phyloP scores from a whole-genome alignment of 2,797 vertebrate genomes.

The Crax fasciolata region DNA sequence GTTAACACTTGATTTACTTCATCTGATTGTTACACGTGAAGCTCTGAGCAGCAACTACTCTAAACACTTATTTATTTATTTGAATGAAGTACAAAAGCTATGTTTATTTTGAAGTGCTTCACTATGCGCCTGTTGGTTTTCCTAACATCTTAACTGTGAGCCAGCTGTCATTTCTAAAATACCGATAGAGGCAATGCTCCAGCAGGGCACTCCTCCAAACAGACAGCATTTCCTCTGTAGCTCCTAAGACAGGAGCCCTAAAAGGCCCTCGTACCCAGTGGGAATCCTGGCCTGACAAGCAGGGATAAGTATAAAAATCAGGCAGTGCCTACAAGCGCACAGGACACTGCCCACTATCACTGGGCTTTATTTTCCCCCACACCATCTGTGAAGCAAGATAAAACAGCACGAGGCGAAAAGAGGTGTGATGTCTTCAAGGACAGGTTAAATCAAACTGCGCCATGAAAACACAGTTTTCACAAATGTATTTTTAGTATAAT shows the following conservation, averaged over 20 bases:
- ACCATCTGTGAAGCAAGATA: conserved; percentile 64
- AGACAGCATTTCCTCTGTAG: not conserved
- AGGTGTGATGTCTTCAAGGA: conserved; percentile 57
- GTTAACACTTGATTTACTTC: no score
- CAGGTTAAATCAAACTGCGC: conserved; percentile 28
- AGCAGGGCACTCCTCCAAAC: not conserved
- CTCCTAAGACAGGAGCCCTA: not conserved
- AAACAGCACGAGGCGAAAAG: conserved; percentile 1
- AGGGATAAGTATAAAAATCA: conserved; percentile 42
- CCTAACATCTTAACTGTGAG: not conserved
- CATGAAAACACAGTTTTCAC: not conserved
- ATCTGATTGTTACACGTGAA: not conserved
- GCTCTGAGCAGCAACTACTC: not conserved
- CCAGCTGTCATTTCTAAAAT: not conserved
- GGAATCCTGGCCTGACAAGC: conserved; percentile 34
- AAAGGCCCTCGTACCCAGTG: not conserved
- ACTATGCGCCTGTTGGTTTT: not conserved
- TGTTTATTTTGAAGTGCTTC: not conserved
- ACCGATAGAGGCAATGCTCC: not conserved
- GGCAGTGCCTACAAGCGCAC: not conserved
- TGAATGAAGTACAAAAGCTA: not conserved
- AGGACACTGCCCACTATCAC: conserved; percentile 17
- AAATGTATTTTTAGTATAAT: conserved; percentile 58
- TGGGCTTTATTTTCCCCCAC: conserved; percentile 5
- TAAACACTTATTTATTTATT: not conserved